phyloP scores from a whole-genome alignment of 2,888 invertebrate genomes.

The Ceratothoa steindachneri region DNA sequence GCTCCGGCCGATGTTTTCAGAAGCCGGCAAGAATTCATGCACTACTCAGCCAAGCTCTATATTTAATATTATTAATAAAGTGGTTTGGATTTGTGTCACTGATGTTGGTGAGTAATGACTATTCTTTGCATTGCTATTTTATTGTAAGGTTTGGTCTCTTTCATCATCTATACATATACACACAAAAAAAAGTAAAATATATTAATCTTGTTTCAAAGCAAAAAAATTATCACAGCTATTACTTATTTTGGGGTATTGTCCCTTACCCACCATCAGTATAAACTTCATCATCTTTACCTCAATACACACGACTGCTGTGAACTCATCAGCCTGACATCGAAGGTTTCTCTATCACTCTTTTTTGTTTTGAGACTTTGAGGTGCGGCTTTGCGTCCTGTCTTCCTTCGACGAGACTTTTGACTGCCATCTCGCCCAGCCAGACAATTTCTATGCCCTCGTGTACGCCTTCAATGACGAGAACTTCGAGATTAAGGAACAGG shows the following conservation, averaged over 20 bases:
- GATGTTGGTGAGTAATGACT: slow-evolving; percentile 63
- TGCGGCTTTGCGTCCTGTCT: slow-evolving; percentile 84
- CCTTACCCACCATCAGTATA: too few relatives aligned
- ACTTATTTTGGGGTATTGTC: too few relatives aligned
- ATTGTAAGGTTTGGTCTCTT: too few relatives aligned
- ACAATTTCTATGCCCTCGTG: slow-evolving; percentile 86
- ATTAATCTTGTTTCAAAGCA: too few relatives aligned
- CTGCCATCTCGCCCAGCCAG: slow-evolving; percentile 90
- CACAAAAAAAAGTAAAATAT: too few relatives aligned
- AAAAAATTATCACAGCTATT: too few relatives aligned
- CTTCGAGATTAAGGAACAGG: slow-evolving; percentile 89
- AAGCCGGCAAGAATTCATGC: slow-evolving; percentile 17
- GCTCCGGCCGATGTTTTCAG: slow-evolving; percentile 63
- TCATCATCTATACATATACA: too few relatives aligned
- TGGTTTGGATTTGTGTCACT: slow-evolving; percentile 88
- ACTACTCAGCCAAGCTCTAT: slow-evolving; percentile 60
- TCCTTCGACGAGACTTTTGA: slow-evolving; percentile 90
- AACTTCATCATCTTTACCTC: too few relatives aligned
- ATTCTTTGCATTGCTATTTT: too few relatives aligned
- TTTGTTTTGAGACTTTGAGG: slow-evolving; percentile 70
- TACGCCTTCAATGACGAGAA: slow-evolving; percentile 93
- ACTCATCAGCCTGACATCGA: too few relatives aligned
- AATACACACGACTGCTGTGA: too few relatives aligned
- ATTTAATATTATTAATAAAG: slow-evolving; percentile 82
- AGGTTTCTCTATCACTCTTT: too few relatives aligned